Evolutionary conservation across 2,888 invertebrate species (phyloP).

Genomic region (Sericinus montela): DNA sequence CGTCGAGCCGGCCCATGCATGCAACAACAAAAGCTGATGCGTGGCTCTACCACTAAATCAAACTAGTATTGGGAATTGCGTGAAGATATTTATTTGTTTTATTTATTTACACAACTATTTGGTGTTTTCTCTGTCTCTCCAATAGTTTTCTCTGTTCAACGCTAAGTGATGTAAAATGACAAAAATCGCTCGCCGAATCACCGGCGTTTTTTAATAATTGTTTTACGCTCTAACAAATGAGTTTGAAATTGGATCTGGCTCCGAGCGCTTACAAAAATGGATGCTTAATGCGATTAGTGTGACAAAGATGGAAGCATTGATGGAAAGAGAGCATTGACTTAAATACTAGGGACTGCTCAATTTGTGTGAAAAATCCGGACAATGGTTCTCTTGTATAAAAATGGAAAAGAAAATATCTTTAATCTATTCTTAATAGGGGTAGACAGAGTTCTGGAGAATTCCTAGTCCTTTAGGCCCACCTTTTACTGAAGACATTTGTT

Average conservation of each 20-base stretch:
- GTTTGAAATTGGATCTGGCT: conserved; percentile 83
- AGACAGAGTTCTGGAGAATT: no score
- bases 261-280: conserved; percentile 82
- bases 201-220: conserved; percentile 78
- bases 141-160: neutral
- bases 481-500: no score
- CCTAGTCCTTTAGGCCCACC: no score
- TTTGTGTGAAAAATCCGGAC: neutral
- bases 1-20: no score
- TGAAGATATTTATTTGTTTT: no score
- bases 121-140: neutral
- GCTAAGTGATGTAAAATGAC: conserved; percentile 64
- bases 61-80: no score
- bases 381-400: neutral
- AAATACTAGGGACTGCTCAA: neutral
- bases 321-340: conserved; percentile 30
- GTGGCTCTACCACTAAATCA: no score
- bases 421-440: no score
- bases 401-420: no score
- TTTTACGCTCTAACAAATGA: conserved; percentile 81
- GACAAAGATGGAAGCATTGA: conserved; percentile 52
- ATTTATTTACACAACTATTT: no score
- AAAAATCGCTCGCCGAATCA: conserved; percentile 71
- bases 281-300: conserved; percentile 82
- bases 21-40: no score